Evolutionary conservation across 2,113 vertebrate species (phyloP), one percentile per base, ranked within the genome.

Genomic region (Arvicanthis niloticus): DNA sequence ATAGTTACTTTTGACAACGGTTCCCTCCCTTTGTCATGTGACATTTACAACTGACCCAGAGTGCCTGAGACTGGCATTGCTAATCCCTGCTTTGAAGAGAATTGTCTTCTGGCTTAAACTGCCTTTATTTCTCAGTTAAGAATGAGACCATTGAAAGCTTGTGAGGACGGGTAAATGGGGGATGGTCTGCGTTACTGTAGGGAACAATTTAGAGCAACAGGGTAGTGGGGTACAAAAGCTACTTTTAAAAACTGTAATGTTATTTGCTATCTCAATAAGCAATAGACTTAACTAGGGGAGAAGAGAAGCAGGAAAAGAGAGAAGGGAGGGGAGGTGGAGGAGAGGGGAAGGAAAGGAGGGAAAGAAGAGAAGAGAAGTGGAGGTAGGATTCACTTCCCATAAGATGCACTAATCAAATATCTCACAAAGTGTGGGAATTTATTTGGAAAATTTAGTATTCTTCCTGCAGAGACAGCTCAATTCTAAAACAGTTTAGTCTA

Each of bases 51-150:
- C 9, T 56, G 37, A 42, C 73, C 31, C 15, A 42, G 31, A 81
- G 15, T 88, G 24, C 82, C 48, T 91, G 89, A 56, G 58, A 45
- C 58, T 95, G 34, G 40, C 65, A 34, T 48, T 72, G 73, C 19
- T 78, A 88, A 91, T 85, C 21, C 24, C 56, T 90, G 26, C 4
- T 16, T 51, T 89, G 10, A 77, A 16, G 16, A 56, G 11, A 82
- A 75, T 95, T 91, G 73, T 86, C 91, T 84, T 40, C 48, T 91
- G 34, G 51, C 7, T 94, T 51, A 4, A 60, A 86, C 85, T 37
- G 3, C 0, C 40, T 21, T 75, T 77, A 42, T 60, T 75, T 91
- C 77, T 92, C 91, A 56, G 48, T 91, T 85, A 78, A 93, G 51
- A 87, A 92, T 75, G n/a, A 97, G 48, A 45, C 0, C 58, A 42